Percentiles rank a stretch among this genome's conserved stretches.
phyloP scores from a whole-genome alignment of 2,888 invertebrate species.

The Spisula subtruncata region DNA sequence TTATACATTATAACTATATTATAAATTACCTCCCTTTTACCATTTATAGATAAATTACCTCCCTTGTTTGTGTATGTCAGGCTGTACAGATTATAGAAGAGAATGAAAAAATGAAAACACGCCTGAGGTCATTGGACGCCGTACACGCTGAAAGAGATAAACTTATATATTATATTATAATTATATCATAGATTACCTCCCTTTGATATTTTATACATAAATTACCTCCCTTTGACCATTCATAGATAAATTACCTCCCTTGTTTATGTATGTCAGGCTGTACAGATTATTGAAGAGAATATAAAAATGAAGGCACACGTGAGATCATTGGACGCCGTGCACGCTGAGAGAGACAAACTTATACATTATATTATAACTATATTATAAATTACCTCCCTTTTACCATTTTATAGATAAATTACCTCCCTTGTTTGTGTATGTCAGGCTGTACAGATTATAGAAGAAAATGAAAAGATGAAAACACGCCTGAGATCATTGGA shows the following conservation, averaged over 20 bases:
- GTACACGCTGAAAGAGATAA: too few species aligned
- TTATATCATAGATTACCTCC: too few species aligned
- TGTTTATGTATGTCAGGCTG: too few species aligned
- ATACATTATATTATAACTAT: too few species aligned
- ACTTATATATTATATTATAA: too few species aligned
- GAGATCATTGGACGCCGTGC: conserved; percentile 78
- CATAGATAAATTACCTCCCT: not conserved
- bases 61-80: too few species aligned
- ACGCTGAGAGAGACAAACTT: conserved; percentile 84
- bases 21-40: not conserved
- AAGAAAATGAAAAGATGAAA: conserved; percentile 81
- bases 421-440: conserved; percentile 26
- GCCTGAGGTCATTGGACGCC: too few species aligned
- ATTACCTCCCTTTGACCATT: not conserved
- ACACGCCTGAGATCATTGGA: conserved; percentile 76
- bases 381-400: not conserved
- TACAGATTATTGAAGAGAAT: conserved; percentile 77
- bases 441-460: conserved; percentile 33
- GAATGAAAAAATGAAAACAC: too few species aligned
- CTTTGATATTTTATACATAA: not conserved
- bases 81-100: too few species aligned
- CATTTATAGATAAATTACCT: too few species aligned
- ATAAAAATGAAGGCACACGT: conserved; percentile 77
- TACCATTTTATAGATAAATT: not conserved
- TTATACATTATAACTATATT: too few species aligned